Base-by-base conservation (phyloP, 2,113 vertebrate genomes). In the Nipponia nippon region DNA sequence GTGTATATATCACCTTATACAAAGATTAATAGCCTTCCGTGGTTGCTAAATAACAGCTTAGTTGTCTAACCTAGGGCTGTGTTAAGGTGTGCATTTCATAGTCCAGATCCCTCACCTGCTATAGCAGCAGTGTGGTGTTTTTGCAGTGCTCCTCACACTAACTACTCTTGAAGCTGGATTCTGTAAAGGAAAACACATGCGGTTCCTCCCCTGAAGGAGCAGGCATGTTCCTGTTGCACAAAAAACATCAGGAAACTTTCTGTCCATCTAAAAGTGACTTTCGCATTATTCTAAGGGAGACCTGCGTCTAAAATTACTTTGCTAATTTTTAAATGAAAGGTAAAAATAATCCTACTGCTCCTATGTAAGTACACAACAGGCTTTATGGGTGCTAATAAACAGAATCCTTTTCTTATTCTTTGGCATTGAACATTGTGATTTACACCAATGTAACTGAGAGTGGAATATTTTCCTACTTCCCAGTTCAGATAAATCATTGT, bases 401-500 rank as follows among this genome's bases (percentile, higher is more conserved):
- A 84, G 63, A 84, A 95, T 84, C 19, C 6, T 83, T 29, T 30
- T 70, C 32, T 73, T 88, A 55, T 27, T 91, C 72, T 58, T 88
- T 42, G 42, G 19, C 59, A 42, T 7, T 40, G 73, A 67, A 34
- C n/a, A 49, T 26, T 65, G 34, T 89, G 69, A 92, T 91, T 90
- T 96, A 88, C 55, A 86, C 26, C 63, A 67, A 7, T n/a, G 36
- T 72, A 85, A 85, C 3, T 69, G 44, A 65, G 11, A 79, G 56
- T 13, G n/a, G 77, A 96, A 79, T 83, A 46, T 87, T 93, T 79
- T 83, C 71, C 62, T 42, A 18, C 27, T 85, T 91, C 46, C 32
- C 52, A 42, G 40, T 69, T 79, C 44, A 82, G 77, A 58, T 91
- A 96, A 95, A 95, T 95, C 77, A 82, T 17, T 91, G 4, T 72